Base-by-base conservation (phyloP, 1,140 invertebrate genomes). In the Drosophila ogumai region DNA sequence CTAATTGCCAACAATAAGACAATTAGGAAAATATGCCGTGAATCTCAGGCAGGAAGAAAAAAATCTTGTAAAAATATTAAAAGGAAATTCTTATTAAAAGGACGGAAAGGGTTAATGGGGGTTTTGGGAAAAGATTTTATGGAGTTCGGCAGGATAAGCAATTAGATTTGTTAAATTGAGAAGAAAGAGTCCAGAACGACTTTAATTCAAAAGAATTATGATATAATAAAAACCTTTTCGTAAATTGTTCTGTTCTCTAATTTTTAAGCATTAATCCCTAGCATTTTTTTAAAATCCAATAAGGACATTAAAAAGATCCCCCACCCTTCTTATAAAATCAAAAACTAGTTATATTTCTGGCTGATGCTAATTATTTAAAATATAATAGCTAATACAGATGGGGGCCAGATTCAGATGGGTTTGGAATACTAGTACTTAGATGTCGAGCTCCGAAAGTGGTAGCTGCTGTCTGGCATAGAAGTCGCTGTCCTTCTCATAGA, bases 1-100 rank as follows among this genome's bases (percentile, higher is more conserved):
- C 73, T 85, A 85, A 85, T 85, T 85, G 49, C 81, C 73, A 68
- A 85, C 73, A 84, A 81, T 44, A 77, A 85, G 77, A 77, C 81
- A 85, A 80, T 85, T 85, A 85, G 54, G 58, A 74, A 64, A 84
- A 85, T 69, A 81, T 85, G 81, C 78, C 64, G 61, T 43, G 46
- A 66, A 66, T 68, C 12, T 68, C 13, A 34, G 22, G 7, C 4
- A 15, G 12, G 28, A 3, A 8, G 8, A 25, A 40, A 44, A 71
- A 34, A 44, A 71, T 41, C 32, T 57, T 71, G 12, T 47, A 47
- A 57, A 69, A 71, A 69, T 71, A 22, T 25, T 6, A 25, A 58
- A 47, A 10, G 44, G 49, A 71, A 49, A 34, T 12, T 28, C 31
- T 2, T 10, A n/a, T n/a, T 54, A 36, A 54, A 19, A 12, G 32